Evolutionary conservation across 1,140 invertebrate genomes (phyloP).

Genomic region (Thaumatotibia leucotreta): DNA sequence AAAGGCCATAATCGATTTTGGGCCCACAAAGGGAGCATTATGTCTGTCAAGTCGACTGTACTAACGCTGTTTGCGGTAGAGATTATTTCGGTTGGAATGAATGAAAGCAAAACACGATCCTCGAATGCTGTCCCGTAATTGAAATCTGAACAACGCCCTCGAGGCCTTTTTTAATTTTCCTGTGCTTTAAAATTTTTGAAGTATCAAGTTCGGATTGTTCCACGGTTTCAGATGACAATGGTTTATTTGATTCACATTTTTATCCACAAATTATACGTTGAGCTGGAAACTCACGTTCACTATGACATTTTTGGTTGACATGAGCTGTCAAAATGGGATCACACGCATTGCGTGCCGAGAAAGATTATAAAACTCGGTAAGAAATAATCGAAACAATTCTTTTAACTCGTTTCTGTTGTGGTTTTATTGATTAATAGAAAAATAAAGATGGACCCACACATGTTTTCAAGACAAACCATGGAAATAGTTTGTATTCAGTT

Average conservation of each 20-base stretch:
- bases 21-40: constrained; percentile 67
- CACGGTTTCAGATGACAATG: constrained; percentile 22
- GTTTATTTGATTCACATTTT: not conserved
- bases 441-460: not conserved
- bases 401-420: constrained; percentile 25
- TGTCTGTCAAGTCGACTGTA: constrained; percentile 75
- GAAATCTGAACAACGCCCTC: constrained; percentile 63
- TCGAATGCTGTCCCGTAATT: constrained; percentile 65
- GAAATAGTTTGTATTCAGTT: too few species aligned
- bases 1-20: constrained; percentile 75
- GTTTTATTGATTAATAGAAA: constrained; percentile 58
- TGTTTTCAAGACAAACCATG: not conserved
- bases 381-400: constrained; percentile 16
- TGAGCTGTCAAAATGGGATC: not conserved
- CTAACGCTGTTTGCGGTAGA: constrained; percentile 72
- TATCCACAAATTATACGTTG: not conserved
- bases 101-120: constrained; percentile 73
- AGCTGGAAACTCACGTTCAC: not conserved
- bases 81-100: constrained; percentile 76
- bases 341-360: not conserved
- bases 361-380: constrained; percentile 18
- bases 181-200: constrained; percentile 25
- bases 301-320: not conserved
- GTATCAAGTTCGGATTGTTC: constrained; percentile 35
- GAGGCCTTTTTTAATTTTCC: constrained; percentile 56